phyloP scores from a whole-genome alignment of 2,888 invertebrate genomes.

The Strigamia maritima region DNA sequence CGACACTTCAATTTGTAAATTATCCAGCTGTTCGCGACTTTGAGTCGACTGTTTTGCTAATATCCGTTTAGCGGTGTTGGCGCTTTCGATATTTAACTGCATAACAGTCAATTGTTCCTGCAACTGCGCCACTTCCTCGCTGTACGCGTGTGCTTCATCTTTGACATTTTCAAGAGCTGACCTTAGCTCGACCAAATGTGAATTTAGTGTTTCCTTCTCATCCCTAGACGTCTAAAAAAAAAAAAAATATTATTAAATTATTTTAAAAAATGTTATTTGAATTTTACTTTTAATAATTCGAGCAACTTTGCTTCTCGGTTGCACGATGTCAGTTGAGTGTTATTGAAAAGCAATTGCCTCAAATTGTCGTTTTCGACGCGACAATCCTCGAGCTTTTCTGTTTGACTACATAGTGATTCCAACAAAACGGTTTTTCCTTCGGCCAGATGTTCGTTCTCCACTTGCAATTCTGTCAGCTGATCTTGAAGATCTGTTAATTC shows the following conservation, averaged over 20 bases:
- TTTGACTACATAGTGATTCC: constrained; percentile 86
- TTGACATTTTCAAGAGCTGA: constrained; percentile 63
- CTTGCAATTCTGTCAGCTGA: constrained; percentile 78
- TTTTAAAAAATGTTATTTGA: constrained; percentile 25
- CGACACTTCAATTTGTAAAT: constrained; percentile 74
- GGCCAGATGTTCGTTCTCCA: constrained; percentile 78
- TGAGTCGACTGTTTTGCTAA: constrained; percentile 69
- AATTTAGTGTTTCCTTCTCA: constrained; percentile 3
- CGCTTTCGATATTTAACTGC: constrained; percentile 71
- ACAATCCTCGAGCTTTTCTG: constrained; percentile 84
- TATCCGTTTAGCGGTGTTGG: constrained; percentile 69
- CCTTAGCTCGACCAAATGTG: neutral
- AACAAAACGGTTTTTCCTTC: constrained; percentile 86
- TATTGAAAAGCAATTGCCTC: too few species aligned
- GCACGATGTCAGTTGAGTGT: too few species aligned
- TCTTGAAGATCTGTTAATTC: constrained; percentile 86
- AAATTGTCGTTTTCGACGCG: too few species aligned
- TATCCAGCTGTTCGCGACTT: constrained; percentile 70
- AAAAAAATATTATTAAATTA: neutral
- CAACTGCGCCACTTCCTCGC: constrained; percentile 58
- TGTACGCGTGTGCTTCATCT: constrained; percentile 68
- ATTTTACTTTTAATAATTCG: constrained; percentile 71
- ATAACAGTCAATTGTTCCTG: constrained; percentile 64
- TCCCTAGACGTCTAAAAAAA: neutral
- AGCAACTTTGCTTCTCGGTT: too few species aligned